Conservation (phyloP, 2,797 vertebrate species). For the Synanceia verrucosa region DNA sequence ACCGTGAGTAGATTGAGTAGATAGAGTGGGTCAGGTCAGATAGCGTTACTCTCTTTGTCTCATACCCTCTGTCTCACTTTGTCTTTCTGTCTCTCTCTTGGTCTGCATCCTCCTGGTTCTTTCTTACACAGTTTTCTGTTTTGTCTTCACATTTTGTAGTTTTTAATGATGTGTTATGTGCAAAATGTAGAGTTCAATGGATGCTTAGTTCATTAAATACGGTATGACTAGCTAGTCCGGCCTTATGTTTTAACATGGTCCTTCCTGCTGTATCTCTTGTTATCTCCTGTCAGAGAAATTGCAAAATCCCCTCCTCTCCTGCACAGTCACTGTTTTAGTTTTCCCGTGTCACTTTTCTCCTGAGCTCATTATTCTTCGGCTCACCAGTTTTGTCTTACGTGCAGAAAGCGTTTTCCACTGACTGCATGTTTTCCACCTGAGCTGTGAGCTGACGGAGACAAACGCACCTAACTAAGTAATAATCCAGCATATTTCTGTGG, state of each 20-base stretch:
- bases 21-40: slow-evolving; percentile 63
- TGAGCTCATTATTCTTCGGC: slow-evolving; percentile 32
- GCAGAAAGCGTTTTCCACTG: slow-evolving; percentile 65
- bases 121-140: not conserved
- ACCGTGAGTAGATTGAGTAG: slow-evolving; percentile 55
- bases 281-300: not conserved
- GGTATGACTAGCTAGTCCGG: not conserved
- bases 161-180: not conserved
- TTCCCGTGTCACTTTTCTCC: slow-evolving; percentile 40
- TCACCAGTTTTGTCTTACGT: slow-evolving; percentile 39
- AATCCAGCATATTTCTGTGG: slow-evolving; percentile 42
- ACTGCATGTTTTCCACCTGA: slow-evolving; percentile 55
- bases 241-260: not conserved
- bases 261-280: slow-evolving; percentile 2
- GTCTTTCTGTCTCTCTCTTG: slow-evolving; percentile 3
- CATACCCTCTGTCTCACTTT: slow-evolving; percentile 20
- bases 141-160: not conserved
- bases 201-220: not conserved
- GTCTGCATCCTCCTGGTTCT: not conserved
- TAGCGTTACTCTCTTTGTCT: slow-evolving; percentile 49
- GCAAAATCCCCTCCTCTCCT: slow-evolving; percentile 4
- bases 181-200: not conserved
- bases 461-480: slow-evolving; percentile 45
- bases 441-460: slow-evolving; percentile 41
- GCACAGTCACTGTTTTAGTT: slow-evolving; percentile 5